These are phyloP conservation scores for Trichonephila inaurata DNA, from an alignment of 1,140 invertebrate species.

Conservation along the genomic window DNA sequence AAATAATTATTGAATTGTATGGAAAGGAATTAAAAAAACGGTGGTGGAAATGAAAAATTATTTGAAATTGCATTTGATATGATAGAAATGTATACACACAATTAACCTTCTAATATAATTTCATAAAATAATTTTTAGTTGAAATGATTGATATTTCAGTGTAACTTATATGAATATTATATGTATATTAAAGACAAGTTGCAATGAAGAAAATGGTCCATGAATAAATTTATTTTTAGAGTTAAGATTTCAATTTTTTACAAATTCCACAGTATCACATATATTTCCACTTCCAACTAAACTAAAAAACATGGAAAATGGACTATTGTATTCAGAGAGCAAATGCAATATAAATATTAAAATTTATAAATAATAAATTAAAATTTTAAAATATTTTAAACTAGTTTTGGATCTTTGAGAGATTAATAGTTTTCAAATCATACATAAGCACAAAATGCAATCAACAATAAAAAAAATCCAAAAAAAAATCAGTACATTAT, in stretches of 20 bases:
- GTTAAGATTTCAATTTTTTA: not conserved
- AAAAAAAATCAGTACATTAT: not conserved
- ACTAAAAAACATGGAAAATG: not conserved
- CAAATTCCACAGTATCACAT: conserved; percentile 37
- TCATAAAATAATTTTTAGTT: not conserved
- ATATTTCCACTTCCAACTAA: not conserved
- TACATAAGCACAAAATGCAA: not conserved
- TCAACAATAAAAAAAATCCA: not conserved
- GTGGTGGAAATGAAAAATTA: conserved; percentile 3
- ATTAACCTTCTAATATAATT: not conserved
- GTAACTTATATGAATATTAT: conserved; percentile 49
- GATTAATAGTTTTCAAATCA: too few species aligned
- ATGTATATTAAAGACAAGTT: conserved; percentile 15
- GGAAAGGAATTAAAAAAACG: not conserved
- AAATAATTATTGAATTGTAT: not conserved
- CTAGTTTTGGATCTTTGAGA: too few species aligned
- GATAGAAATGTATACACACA: not conserved
- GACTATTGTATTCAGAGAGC: not conserved
- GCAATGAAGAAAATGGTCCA: conserved; percentile 48
- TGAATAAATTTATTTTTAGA: conserved; percentile 66
- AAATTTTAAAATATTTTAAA: not conserved
- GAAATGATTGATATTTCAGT: conserved; percentile 7
- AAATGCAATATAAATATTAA: not conserved
- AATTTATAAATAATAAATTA: not conserved
- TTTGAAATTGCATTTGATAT: not conserved